These are phyloP conservation scores for Drosophila kepulauana DNA, from an alignment of 1,140 invertebrate species.

Conservation along the genomic window DNA sequence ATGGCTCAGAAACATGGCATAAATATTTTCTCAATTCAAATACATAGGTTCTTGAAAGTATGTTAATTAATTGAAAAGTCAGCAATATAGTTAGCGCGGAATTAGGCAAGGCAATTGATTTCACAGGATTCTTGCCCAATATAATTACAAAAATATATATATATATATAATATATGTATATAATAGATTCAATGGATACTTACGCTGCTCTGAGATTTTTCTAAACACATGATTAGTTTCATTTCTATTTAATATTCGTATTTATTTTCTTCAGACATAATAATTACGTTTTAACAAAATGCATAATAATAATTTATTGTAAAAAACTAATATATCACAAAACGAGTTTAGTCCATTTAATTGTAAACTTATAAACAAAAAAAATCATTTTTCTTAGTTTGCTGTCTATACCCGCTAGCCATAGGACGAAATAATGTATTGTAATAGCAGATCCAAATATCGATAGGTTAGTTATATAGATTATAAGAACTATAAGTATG, in stretches of 20 bases:
- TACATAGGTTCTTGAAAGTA: too few species aligned
- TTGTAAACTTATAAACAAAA: background rate
- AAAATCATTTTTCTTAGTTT: background rate
- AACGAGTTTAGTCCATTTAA: constrained; percentile 29
- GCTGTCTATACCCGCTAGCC: background rate
- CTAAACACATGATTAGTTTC: background rate
- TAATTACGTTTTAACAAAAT: constrained; percentile 25
- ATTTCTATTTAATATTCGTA: constrained; percentile 3
- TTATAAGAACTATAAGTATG: too few species aligned
- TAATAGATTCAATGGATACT: background rate
- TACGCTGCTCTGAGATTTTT: background rate
- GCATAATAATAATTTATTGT: constrained; percentile 24
- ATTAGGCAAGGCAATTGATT: background rate
- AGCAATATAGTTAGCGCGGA: too few species aligned
- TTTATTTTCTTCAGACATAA: constrained; percentile 14
- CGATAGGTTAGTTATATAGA: too few species aligned
- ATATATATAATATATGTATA: background rate
- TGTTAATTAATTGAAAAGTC: too few species aligned
- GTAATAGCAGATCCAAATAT: too few species aligned
- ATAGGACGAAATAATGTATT: too few species aligned
- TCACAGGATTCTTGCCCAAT: background rate
- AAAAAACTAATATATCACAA: constrained; percentile 38
- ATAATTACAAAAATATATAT: too few species aligned
- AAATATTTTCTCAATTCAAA: too few species aligned
- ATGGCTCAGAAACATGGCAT: too few species aligned